A percentile compares a stretch with the other conserved stretches of the same genome.
phyloP scores from a whole-genome alignment of 2,888 invertebrate species.

The Erynnis tages region DNA sequence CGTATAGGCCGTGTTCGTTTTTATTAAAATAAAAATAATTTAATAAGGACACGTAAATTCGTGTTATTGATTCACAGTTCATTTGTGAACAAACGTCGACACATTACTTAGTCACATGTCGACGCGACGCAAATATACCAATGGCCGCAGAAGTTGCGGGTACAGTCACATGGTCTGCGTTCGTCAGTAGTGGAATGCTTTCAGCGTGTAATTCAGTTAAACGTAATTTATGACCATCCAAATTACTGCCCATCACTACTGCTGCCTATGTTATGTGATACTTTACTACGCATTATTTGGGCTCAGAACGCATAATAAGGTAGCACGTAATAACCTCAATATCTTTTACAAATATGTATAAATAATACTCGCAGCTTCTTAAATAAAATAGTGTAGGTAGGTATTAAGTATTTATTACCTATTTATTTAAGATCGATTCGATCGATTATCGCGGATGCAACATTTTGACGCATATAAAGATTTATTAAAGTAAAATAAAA shows the following conservation, averaged over 20 bases:
- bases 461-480: too few relatives aligned
- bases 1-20: neutral
- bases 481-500: too few relatives aligned
- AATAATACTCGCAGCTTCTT: too few relatives aligned
- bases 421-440: too few relatives aligned
- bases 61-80: constrained; percentile 56
- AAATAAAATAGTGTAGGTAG: too few relatives aligned
- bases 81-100: constrained; percentile 62
- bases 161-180: constrained; percentile 61
- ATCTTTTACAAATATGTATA: too few relatives aligned
- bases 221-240: constrained; percentile 77
- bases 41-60: constrained; percentile 52
- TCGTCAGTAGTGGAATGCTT: constrained; percentile 70
- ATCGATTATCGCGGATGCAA: too few relatives aligned
- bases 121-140: too few relatives aligned
- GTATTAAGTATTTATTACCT: too few relatives aligned
- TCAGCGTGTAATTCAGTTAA: constrained; percentile 80
- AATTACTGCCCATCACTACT: constrained; percentile 74
- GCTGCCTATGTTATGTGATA: constrained; percentile 47
- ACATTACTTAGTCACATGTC: too few relatives aligned
- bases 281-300: neutral
- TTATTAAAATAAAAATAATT: neutral
- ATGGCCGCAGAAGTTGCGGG: constrained; percentile 46
- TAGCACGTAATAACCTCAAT: too few relatives aligned
- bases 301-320: too few relatives aligned